These are phyloP conservation scores for Murina feae DNA, from an alignment of 2,113 vertebrate genomes.

Conservation along the genomic window DNA sequence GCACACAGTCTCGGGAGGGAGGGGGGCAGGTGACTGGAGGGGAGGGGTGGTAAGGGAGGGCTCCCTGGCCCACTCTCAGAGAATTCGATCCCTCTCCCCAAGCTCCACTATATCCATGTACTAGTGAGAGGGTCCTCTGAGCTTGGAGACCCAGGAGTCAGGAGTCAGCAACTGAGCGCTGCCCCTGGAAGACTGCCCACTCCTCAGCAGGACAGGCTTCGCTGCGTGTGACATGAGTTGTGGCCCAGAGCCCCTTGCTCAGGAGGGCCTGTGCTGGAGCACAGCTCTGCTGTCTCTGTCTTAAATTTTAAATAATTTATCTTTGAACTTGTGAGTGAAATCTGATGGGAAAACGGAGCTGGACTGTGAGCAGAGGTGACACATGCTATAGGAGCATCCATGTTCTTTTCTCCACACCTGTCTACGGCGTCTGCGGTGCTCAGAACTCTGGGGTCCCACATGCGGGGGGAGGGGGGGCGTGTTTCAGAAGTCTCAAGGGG, in stretches of 20 bases:
- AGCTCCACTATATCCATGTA: neutral
- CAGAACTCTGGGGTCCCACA: rapidly evolving
- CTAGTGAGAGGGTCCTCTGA: neutral
- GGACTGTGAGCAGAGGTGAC: neutral
- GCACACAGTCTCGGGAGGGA: rapidly evolving
- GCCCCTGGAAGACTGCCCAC: neutral
- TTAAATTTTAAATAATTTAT: neutral
- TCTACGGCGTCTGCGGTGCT: neutral
- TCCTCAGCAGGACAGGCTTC: neutral
- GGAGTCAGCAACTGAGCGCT: neutral
- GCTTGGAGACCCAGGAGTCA: neutral
- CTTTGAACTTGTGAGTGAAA: neutral
- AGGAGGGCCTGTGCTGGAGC: neutral
- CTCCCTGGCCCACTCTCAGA: neutral
- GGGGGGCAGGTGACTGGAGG: no score
- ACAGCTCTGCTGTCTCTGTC: neutral
- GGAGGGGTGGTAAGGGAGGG: no score
- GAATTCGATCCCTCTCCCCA: neutral
- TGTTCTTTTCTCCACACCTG: neutral
- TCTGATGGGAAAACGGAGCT: neutral
- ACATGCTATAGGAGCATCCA: rapidly evolving
- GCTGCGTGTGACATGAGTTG: rapidly evolving
- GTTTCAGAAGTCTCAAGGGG: neutral
- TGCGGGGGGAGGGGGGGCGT: neutral
- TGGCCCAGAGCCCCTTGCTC: rapidly evolving